phyloP scores from a whole-genome alignment of 1,140 invertebrate genomes.

The Brachionus rotundiformis region DNA sequence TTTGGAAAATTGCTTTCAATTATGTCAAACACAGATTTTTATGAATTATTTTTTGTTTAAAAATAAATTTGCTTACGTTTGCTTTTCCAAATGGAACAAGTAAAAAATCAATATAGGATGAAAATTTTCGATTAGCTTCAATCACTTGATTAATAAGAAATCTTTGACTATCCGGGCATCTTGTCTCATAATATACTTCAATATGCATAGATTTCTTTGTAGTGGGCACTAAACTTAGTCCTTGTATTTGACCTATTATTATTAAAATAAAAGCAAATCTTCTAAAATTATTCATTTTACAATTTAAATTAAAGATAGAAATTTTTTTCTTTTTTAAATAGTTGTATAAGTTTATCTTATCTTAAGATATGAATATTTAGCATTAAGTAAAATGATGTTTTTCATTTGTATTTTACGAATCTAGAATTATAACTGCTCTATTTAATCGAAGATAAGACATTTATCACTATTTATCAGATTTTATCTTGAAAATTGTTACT shows the following conservation, averaged over 20 bases:
- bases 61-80: constrained; percentile 13
- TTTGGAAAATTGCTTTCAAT: background rate
- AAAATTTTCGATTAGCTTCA: background rate
- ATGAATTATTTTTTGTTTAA: background rate
- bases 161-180: constrained; percentile 33
- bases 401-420: too few relatives aligned
- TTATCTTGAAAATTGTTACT: background rate
- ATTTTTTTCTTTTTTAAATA: background rate
- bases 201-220: background rate
- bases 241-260: background rate
- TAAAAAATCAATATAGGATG: background rate
- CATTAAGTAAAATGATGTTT: background rate
- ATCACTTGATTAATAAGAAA: constrained; percentile 15
- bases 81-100: constrained; percentile 49
- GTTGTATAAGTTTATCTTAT: background rate
- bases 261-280: background rate
- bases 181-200: constrained; percentile 47
- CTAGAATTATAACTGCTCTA: background rate
- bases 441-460: background rate
- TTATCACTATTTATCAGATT: background rate
- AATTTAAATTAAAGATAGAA: background rate
- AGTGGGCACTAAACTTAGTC: background rate
- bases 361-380: background rate
- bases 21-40: background rate
- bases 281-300: background rate